Percentiles rank a stretch among this genome's conserved stretches.
phyloP scores from a whole-genome alignment of 2,888 invertebrate species.

The Enchytraeus crypticus region DNA sequence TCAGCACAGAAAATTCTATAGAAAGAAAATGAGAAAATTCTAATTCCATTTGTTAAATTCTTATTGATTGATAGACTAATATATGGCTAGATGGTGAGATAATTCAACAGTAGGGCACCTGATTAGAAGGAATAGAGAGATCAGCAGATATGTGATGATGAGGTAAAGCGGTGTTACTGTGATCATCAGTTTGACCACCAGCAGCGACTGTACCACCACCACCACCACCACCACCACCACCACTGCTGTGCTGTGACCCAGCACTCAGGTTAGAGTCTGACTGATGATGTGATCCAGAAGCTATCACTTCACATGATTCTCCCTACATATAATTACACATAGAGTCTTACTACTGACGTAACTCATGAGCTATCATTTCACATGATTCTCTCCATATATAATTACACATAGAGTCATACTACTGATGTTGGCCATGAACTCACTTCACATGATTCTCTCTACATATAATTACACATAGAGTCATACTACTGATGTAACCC shows the following conservation, averaged over 20 bases:
- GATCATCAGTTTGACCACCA: neutral
- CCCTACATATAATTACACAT: neutral
- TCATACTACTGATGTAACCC: no score
- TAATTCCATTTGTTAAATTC: no score
- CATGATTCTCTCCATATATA: neutral
- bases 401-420: neutral
- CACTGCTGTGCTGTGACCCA: constrained; percentile 32
- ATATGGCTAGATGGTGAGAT: no score
- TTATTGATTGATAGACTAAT: no score
- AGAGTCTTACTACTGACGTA: constrained; percentile 48
- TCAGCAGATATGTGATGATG: no score
- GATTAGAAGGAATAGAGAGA: no score
- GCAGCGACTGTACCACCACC: neutral
- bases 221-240: constrained; percentile 29
- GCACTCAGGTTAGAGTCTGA: constrained; percentile 40
- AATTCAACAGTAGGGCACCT: no score
- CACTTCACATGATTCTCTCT: neutral
- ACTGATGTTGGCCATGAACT: no score
- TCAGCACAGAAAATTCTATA: no score
- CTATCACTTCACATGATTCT: neutral
- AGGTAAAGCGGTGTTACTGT: no score
- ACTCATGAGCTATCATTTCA: no score
- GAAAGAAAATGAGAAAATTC: no score
- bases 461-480: neutral
- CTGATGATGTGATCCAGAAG: constrained; percentile 23